phyloP scores from a whole-genome alignment of 2,113 vertebrate species.

The Ciconia maguari region DNA sequence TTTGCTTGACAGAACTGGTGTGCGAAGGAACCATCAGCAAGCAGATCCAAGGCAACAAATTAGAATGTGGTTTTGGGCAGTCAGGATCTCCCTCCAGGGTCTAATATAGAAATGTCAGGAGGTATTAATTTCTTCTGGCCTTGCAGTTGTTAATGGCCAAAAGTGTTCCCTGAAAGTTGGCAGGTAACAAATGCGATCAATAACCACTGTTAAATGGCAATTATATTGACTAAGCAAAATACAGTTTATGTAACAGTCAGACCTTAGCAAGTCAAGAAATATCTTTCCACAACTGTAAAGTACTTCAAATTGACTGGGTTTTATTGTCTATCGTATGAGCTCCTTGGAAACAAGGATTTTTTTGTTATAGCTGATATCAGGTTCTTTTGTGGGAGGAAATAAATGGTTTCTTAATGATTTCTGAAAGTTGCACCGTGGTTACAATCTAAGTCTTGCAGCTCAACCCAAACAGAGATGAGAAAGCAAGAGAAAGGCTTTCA shows the following conservation, averaged over 20 bases:
- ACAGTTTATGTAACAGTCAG: neutral
- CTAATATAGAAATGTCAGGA: neutral
- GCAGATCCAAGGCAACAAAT: neutral
- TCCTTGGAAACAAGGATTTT: neutral
- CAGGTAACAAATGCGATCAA: neutral
- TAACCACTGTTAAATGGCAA: neutral
- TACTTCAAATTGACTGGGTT: neutral
- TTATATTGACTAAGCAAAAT: slow-evolving; percentile 27
- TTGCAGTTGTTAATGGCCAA: neutral
- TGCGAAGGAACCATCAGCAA: neutral
- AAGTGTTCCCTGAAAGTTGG: neutral
- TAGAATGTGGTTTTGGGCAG: neutral
- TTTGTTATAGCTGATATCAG: neutral
- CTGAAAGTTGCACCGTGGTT: neutral
- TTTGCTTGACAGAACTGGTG: neutral
- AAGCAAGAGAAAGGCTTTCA: neutral
- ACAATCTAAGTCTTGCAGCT: neutral
- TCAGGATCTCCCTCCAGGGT: neutral
- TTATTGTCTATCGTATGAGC: neutral
- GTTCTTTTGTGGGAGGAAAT: slow-evolving; percentile 4
- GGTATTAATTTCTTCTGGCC: neutral
- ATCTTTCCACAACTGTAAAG: neutral
- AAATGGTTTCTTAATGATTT: slow-evolving; percentile 1
- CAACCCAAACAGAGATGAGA: neutral
- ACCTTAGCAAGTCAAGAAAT: neutral